A percentile compares a stretch with the other conserved stretches of the same genome.
Conservation (phyloP, 2,888 invertebrate species). For the Drosophila limbata region DNA sequence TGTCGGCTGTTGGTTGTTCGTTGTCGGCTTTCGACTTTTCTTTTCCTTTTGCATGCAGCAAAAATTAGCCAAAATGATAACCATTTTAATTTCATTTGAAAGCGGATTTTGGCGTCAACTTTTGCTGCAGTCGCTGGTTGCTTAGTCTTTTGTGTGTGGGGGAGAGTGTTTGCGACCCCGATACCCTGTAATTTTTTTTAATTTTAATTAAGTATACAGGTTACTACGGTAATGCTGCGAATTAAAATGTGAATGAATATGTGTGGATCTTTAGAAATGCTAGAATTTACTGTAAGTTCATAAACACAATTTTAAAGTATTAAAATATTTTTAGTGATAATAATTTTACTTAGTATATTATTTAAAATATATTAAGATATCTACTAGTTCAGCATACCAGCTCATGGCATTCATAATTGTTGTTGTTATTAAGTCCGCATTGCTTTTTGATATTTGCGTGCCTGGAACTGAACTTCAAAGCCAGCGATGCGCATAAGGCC, state of each 20-base stretch:
- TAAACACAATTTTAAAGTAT: no score
- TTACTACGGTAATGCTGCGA: no score
- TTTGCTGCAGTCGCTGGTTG: slow-evolving; percentile 40
- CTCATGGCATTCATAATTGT: slow-evolving; percentile 35
- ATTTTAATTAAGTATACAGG: no score
- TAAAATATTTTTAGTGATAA: no score
- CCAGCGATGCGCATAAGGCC: slow-evolving; percentile 63
- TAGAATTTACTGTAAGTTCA: no score
- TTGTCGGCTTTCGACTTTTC: slow-evolving; percentile 34
- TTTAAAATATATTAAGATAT: background rate
- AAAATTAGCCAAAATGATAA: slow-evolving; percentile 76
- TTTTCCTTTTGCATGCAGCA: slow-evolving; percentile 60
- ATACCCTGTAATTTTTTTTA: slow-evolving; percentile 13
- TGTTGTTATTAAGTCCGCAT: slow-evolving; percentile 51
- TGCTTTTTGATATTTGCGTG: slow-evolving; percentile 74
- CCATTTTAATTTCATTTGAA: slow-evolving; percentile 75
- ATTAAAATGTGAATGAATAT: no score
- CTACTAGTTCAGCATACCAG: slow-evolving; percentile 11
- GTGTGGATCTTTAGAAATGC: no score
- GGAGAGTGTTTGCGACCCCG: background rate
- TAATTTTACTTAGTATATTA: no score
- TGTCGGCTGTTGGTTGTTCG: slow-evolving; percentile 14
- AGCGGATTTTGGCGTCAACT: slow-evolving; percentile 68
- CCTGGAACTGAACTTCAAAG: slow-evolving; percentile 70
- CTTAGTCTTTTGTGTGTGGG: slow-evolving; percentile 39